Evolutionary conservation across 2,888 invertebrate genomes (phyloP), one percentile per base, ranked within the genome.

Genomic region (Microctonus hyperodae): DNA sequence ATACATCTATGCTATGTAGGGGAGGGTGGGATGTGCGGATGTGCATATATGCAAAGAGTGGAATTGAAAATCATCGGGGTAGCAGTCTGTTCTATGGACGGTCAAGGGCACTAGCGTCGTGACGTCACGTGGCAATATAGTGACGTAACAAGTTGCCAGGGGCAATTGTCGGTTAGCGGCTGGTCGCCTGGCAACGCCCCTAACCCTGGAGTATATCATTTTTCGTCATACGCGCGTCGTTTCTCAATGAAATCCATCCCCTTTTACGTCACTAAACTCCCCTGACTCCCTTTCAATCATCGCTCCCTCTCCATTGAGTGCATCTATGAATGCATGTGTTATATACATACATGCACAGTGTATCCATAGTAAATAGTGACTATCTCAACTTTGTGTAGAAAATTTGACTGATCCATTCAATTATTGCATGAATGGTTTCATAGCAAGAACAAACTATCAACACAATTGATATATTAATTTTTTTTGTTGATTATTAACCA

Each of bases 61-160:
- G 37, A 58, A 58, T 6, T 58, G 44, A 64, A 37, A 58, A 64
- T 64, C 50, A 66, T 67, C 64, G 67, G 69, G 71, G 69, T 57
- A 68, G 70, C 58, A 72, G 73, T 73, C 68, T n/a, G 73, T 70
- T 70, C 72, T n/a, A 25, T n/a, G 72, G 74, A 70, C 79, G 81
- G 81, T 81, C 81, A 81, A 81, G 81, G 81, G 74, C 81, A 80
- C 76, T 77, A 76, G 79, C 79, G 80, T 76, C 75, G 76, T 80
- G 79, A 81, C 81, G 81, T 81, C 80, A 81, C 75, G 72, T 74
- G 76, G 70, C 77, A 78, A 79, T 77, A 79, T 80, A 80, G 78
- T 81, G 81, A 81, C 81, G 81, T 81, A 81, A 81, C 62, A 44
- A 75, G 81, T 81, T 78, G 77, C 75, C 78, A 79, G 73, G 78